Conservation (phyloP, 2,888 invertebrate species). For the Sceliomorpha sp. region DNA sequence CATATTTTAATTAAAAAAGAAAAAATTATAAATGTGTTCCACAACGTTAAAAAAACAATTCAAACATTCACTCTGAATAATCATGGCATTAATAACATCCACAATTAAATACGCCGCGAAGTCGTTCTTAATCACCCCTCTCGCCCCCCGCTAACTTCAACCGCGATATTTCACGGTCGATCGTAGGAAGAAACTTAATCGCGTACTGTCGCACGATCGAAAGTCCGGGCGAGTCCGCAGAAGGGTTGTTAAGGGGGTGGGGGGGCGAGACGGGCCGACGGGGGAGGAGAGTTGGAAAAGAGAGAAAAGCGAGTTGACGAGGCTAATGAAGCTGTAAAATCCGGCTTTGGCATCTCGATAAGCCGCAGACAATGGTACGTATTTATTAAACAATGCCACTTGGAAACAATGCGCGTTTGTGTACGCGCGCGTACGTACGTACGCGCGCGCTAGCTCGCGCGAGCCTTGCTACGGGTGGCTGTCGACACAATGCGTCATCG, state of each 20-base stretch:
- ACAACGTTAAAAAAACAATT: too few species aligned
- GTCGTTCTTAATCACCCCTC: too few species aligned
- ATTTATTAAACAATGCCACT: slow-evolving; percentile 74
- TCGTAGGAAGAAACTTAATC: slow-evolving; percentile 10
- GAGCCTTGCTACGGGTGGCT: slow-evolving; percentile 23
- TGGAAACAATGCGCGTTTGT: slow-evolving; percentile 63
- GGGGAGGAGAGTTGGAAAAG: slow-evolving; percentile 45
- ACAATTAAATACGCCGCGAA: too few species aligned
- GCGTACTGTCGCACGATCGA: slow-evolving; percentile 7
- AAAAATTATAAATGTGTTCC: too few species aligned
- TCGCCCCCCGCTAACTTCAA: too few species aligned
- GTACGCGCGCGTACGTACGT: slow-evolving; percentile 44
- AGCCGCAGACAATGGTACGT: slow-evolving; percentile 67
- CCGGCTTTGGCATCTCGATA: slow-evolving; percentile 57
- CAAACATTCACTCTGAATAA: too few species aligned
- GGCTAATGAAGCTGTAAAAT: slow-evolving; percentile 60
- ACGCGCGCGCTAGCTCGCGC: too few species aligned
- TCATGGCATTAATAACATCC: too few species aligned
- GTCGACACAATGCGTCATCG: slow-evolving; percentile 66
- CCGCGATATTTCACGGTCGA: slow-evolving; percentile 5
- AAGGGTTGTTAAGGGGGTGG: too few species aligned
- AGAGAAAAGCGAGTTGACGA: slow-evolving; percentile 43
- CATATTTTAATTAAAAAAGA: too few species aligned
- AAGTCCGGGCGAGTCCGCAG: slow-evolving; percentile 10
- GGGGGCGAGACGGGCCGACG: slow-evolving; percentile 5